Evolutionary conservation across 1,140 invertebrate genomes (phyloP).

Genomic region (Meloidogyne hapla): DNA sequence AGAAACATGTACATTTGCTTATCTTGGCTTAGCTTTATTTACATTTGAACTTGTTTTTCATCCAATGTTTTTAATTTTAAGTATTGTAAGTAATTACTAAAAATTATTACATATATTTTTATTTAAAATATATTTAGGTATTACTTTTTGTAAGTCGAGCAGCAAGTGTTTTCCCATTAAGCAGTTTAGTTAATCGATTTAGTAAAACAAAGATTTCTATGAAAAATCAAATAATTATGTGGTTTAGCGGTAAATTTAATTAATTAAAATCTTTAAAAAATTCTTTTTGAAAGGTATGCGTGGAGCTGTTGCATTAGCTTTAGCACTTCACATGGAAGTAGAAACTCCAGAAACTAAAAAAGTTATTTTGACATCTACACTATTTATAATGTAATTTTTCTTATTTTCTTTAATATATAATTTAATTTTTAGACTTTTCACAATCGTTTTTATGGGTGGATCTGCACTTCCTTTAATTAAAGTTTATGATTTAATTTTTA

Average conservation of each 20-base stretch:
- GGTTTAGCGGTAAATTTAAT: constrained; percentile 77
- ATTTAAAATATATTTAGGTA: constrained; percentile 66
- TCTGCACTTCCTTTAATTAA: constrained; percentile 92
- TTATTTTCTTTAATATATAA: too few species aligned
- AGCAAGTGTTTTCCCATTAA: constrained; percentile 92
- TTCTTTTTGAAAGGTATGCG: constrained; percentile 72
- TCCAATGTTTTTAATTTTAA: constrained; percentile 85
- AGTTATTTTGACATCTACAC: constrained; percentile 92
- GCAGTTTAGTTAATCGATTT: constrained; percentile 88
- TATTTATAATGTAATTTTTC: constrained; percentile 80
- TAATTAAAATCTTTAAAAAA: background rate
- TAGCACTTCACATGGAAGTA: constrained; percentile 91
- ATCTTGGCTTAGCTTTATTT: constrained; percentile 92
- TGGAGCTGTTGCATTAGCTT: constrained; percentile 94
- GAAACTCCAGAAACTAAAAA: constrained; percentile 82
- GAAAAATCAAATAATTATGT: constrained; percentile 94
- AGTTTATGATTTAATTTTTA: constrained; percentile 46
- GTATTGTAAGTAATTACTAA: constrained; percentile 71
- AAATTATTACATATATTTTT: constrained; percentile 25
- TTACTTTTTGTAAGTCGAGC: constrained; percentile 88
- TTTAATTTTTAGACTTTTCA: constrained; percentile 73
- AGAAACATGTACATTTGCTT: constrained; percentile 98
- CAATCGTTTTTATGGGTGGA: constrained; percentile 88
- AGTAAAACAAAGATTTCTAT: constrained; percentile 83
- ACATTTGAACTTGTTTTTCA: constrained; percentile 78